Base-by-base conservation (phyloP, 2,113 vertebrate species). In the Saccopteryx bilineata region DNA sequence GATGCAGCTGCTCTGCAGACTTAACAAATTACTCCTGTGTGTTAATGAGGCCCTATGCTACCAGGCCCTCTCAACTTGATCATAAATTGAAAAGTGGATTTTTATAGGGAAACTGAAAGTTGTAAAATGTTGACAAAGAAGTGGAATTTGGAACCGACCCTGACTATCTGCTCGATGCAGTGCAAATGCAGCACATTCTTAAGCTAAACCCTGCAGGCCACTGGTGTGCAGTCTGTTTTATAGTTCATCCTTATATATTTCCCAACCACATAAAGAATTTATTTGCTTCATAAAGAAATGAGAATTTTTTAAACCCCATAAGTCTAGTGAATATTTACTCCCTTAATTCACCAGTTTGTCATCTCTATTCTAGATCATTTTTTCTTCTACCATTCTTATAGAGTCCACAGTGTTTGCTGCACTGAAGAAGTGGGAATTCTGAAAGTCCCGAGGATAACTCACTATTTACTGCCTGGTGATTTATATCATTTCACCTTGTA, bases 391-490 rank as follows among this genome's bases (percentile, higher is more conserved):
- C 7, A 65, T 78, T 60, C 69, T 82, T 58, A 15, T 21, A 50
- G 31, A 88, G 54, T 89, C 65, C 46, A 71, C 91, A 82, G 39
- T 39, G 39, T 39, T 69, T 79, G 52, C 50, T 91, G 93, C 90
- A 95, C 23, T 91, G 96, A 95, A 83, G 94, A 91, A 93, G 58
- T 75, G 82, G 96, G 95, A 93, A 83, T 91, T 94, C 68, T 63
- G 56, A 69, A 92, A 96, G 93, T 94, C 86, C 92, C 61, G 65
- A 93, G 82, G 82, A 83, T 63, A 52, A 78, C 39, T 90, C 46
- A 85, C 84, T 89, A 90, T 91, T 94, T 88, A 89, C 74, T 93
- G 74, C 69, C 74, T 89, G 23, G 79, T 95, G 93, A 92, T 96
- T 97, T 76, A 48, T 96, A 95, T 96, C n/a, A 96, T 92, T 95